Percentiles rank a stretch among this genome's conserved stretches.
These are phyloP conservation scores for Teleogryllus occipitalis DNA, from an alignment of 1,140 invertebrate genomes.

Conservation along the genomic window DNA sequence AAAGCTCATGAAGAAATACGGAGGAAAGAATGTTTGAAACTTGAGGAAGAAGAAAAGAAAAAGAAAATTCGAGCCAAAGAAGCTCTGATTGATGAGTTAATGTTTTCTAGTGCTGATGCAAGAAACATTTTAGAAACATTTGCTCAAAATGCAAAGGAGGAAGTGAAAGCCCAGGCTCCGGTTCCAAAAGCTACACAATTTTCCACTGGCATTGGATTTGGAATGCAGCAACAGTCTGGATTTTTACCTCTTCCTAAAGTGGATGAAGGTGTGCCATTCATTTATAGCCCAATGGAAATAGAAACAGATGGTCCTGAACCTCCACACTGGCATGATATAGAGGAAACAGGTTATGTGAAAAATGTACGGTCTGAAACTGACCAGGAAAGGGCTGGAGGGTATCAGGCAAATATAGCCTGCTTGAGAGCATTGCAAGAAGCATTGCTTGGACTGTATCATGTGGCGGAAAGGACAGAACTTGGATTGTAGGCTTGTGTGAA, in stretches of 20 bases:
- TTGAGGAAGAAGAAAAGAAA: slow-evolving; percentile 69
- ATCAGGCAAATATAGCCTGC: slow-evolving; percentile 71
- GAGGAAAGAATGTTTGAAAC: slow-evolving; percentile 48
- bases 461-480: slow-evolving; percentile 16
- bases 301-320: slow-evolving; percentile 62
- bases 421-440: slow-evolving; percentile 84
- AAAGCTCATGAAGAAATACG: slow-evolving; percentile 58
- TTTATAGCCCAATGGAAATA: slow-evolving; percentile 52
- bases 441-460: slow-evolving; percentile 71
- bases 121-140: slow-evolving; percentile 80
- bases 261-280: slow-evolving; percentile 65
- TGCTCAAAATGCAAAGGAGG: slow-evolving; percentile 58
- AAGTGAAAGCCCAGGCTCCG: slow-evolving; percentile 39
- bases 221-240: slow-evolving; percentile 41
- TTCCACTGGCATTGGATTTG: slow-evolving; percentile 72
- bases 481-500: background rate
- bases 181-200: slow-evolving; percentile 54
- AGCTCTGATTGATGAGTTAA: slow-evolving; percentile 86
- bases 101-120: slow-evolving; percentile 83
- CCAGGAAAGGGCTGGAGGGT: slow-evolving; percentile 81
- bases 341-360: slow-evolving; percentile 58
- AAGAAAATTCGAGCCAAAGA: slow-evolving; percentile 80
- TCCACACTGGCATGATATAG: slow-evolving; percentile 56
- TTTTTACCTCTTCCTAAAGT: slow-evolving; percentile 59
- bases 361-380: slow-evolving; percentile 65